Base-by-base conservation (phyloP, 92 coral and sea anemone species). In the Epizoanthus scotinus region DNA sequence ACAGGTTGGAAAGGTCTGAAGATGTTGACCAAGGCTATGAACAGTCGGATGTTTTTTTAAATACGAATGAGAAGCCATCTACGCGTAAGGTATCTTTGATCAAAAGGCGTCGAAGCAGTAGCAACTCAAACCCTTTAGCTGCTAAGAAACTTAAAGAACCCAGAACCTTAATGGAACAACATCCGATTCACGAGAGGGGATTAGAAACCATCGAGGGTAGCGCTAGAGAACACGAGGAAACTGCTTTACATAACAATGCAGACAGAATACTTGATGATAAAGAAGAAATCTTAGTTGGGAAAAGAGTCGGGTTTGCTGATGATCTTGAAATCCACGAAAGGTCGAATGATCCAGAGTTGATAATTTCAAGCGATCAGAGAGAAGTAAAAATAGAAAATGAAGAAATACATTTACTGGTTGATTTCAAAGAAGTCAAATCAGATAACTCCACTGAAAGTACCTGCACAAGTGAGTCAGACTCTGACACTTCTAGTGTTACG, bases 21-120 rank as follows among this genome's bases (percentile, higher is more conserved):
- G 24, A 63, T 12, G 57, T 57, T n/a, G 14, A 15, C 62, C 67
- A 26, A 19, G 71, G 57, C 24, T 58, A 40, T 61, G 66, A 71
- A 59, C 17, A 26, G 29, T n/a, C 55, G 6, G 83, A 20, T 5
- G 50, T 8, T 26, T 10, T 44, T 49, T n/a, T n/a, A n/a, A 24
- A n/a, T 60, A 47, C 25, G 61, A 60, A 62, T 53, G 63, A 44
- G 19, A 60, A 57, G 27, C 24, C 34, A 3, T 4, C 54, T 25
- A 29, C 57, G 40, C 22, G 57, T 5, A 36, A 78, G 5, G 36
- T 57, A 18, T 79, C 60, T 64, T 63, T 18, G 20, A 40, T 61
- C 17, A 70, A 66, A 64, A 84, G 88, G 63, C 65, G 86, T 5
- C 73, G 78, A 84, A 83, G 82, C 4, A 77, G 72, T 10, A 79